phyloP scores from a whole-genome alignment of 2,113 vertebrate species.

The Circaetus cinerascens region DNA sequence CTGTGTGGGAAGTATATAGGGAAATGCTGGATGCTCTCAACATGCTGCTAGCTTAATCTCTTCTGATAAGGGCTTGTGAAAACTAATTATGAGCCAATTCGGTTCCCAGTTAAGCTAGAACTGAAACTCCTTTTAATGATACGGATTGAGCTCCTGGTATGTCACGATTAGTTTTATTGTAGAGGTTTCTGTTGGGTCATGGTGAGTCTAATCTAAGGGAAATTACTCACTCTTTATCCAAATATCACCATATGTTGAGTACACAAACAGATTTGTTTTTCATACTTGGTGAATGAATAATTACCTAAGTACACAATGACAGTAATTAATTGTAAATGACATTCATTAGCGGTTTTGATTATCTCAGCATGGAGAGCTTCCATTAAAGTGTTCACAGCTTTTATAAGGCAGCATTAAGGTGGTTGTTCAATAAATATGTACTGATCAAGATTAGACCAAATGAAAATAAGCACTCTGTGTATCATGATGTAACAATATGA shows the following conservation, averaged over 20 bases:
- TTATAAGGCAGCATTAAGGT: not conserved
- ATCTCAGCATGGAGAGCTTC: not conserved
- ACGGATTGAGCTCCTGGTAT: not conserved
- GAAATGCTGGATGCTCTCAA: not conserved
- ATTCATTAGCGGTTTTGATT: slow-evolving; percentile 9
- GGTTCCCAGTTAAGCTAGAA: not conserved
- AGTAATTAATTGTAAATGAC: not conserved
- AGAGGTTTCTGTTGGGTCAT: not conserved
- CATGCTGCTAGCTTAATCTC: not conserved
- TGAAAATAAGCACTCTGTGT: not conserved
- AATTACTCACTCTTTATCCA: not conserved
- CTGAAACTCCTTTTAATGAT: not conserved
- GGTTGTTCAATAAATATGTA: not conserved
- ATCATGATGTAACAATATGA: not conserved
- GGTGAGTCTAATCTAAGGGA: not conserved
- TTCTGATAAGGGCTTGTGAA: not conserved
- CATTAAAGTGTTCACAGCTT: not conserved
- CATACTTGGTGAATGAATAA: not conserved
- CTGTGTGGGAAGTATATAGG: not conserved
- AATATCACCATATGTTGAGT: not conserved
- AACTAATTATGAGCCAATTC: not conserved
- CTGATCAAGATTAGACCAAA: not conserved
- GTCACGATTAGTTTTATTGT: not conserved
- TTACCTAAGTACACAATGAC: not conserved
- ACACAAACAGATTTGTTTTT: not conserved